These are phyloP conservation scores for Eueides isabella DNA, from an alignment of 1,140 invertebrate species.

Conservation along the genomic window DNA sequence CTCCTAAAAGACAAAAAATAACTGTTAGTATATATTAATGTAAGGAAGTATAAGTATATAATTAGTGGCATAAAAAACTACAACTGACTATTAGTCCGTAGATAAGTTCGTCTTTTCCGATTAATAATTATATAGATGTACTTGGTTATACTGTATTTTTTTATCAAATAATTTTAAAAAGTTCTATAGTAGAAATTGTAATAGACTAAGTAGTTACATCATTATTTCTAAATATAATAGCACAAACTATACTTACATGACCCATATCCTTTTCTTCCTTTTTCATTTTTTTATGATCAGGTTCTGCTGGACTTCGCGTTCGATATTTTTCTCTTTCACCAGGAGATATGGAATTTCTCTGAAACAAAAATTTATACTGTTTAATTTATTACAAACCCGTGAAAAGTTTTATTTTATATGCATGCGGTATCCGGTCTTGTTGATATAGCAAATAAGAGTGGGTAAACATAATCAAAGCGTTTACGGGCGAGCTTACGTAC, in stretches of 20 bases:
- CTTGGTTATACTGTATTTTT: not conserved
- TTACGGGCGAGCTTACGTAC: slow-evolving; percentile 69
- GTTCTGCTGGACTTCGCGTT: slow-evolving; percentile 87
- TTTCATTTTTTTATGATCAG: slow-evolving; percentile 87
- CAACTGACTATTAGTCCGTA: not conserved
- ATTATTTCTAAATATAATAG: too few species aligned
- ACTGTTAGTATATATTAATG: not conserved
- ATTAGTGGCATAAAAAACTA: not conserved
- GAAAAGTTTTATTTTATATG: slow-evolving; percentile 33
- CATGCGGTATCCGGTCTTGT: slow-evolving; percentile 29
- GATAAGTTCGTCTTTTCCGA: too few species aligned
- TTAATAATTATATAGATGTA: too few species aligned
- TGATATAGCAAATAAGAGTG: slow-evolving; percentile 59
- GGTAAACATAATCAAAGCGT: slow-evolving; percentile 79
- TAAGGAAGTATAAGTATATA: not conserved
- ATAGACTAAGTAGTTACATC: too few species aligned
- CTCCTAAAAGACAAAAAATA: slow-evolving; percentile 83
- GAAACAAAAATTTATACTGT: slow-evolving; percentile 77
- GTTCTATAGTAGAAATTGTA: not conserved
- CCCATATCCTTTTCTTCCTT: slow-evolving; percentile 92
- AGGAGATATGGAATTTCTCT: slow-evolving; percentile 95
- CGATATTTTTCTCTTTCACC: slow-evolving; percentile 93
- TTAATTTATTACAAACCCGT: slow-evolving; percentile 43
- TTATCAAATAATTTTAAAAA: not conserved
- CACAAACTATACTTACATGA: slow-evolving; percentile 84